phyloP scores from a whole-genome alignment of 2,113 vertebrate species.

The Pelusios castaneus region DNA sequence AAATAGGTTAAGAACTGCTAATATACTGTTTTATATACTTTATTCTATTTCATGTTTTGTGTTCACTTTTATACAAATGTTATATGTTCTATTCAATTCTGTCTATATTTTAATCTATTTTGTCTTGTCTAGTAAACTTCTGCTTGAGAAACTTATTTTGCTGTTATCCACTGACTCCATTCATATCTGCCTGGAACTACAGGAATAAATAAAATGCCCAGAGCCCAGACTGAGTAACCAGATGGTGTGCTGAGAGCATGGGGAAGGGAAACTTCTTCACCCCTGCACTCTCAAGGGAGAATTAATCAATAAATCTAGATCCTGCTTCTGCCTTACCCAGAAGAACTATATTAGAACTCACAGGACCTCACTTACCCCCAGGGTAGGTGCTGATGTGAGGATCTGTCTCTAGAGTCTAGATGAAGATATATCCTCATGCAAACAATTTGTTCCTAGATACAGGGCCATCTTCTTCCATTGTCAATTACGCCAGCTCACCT shows the following conservation, averaged over 20 bases:
- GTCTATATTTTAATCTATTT: slow-evolving; percentile 37
- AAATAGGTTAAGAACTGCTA: no score
- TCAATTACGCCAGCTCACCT: neutral
- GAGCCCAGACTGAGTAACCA: slow-evolving; percentile 57
- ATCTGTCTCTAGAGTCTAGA: neutral
- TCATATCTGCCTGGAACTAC: slow-evolving; percentile 37
- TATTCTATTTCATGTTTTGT: slow-evolving; percentile 14
- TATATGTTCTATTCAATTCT: slow-evolving; percentile 37
- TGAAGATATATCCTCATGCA: neutral
- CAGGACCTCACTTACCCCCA: neutral
- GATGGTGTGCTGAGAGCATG: slow-evolving; percentile 56
- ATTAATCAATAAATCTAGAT: neutral
- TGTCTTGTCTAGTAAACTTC: slow-evolving; percentile 59
- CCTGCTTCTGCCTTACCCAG: neutral
- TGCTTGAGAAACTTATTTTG: slow-evolving; percentile 33
- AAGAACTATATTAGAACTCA: neutral
- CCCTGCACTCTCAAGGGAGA: neutral
- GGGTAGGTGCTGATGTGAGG: neutral
- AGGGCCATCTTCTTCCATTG: neutral
- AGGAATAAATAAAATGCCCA: slow-evolving; percentile 59
- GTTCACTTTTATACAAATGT: neutral
- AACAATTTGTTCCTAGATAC: neutral
- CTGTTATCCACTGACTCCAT: slow-evolving; percentile 45
- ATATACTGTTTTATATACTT: slow-evolving; percentile 21
- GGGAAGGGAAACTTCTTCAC: neutral